Conservation (phyloP, 2,113 vertebrate genomes). For the Rissa tridactyla region DNA sequence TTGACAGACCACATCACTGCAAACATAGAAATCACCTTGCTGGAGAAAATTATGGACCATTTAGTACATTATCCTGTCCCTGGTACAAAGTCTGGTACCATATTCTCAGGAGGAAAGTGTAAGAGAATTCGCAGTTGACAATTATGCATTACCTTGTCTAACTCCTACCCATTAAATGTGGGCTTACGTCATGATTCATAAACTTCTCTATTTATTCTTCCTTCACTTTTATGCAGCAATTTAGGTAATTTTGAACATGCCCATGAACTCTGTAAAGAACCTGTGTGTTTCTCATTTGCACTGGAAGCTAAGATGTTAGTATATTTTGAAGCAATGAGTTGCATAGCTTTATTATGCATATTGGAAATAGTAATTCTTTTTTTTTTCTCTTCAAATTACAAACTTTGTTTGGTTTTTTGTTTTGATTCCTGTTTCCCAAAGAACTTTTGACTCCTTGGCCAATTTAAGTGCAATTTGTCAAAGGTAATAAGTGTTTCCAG, state of each 20-base stretch:
- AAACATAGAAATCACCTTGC: not conserved
- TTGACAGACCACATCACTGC: not conserved
- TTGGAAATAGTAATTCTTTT: not conserved
- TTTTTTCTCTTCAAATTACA: not conserved
- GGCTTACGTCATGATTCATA: not conserved
- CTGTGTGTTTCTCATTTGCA: not conserved
- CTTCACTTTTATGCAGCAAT: not conserved
- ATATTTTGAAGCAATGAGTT: not conserved
- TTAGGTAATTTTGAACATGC: not conserved
- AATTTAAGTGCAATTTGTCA: not conserved
- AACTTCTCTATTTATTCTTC: slow-evolving; percentile 3
- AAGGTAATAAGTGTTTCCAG: not conserved
- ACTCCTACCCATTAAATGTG: not conserved
- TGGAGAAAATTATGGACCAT: not conserved
- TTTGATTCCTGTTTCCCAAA: not conserved
- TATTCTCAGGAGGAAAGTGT: not conserved
- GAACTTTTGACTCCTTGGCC: not conserved
- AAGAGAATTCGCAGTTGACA: not conserved
- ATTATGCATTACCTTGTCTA: not conserved
- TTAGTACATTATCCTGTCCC: not conserved
- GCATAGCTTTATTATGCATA: not conserved
- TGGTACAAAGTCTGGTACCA: not conserved
- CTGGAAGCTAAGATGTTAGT: not conserved
- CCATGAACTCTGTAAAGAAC: not conserved
- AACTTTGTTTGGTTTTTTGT: not conserved